Evolutionary conservation across 2,113 vertebrate genomes (phyloP).

Genomic region (Promerops cafer): DNA sequence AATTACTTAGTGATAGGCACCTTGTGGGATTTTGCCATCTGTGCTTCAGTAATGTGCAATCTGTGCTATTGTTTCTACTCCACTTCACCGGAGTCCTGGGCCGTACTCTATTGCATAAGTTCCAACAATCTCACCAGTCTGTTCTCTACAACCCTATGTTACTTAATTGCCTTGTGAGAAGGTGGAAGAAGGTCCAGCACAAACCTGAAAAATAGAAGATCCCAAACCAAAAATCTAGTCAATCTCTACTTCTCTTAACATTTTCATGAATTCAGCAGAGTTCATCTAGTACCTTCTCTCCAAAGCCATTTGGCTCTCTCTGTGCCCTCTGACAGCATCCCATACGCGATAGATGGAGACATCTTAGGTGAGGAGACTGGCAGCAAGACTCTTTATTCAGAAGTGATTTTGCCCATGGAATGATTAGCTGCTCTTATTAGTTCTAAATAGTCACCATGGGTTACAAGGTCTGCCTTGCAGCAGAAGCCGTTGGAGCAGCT

Average conservation of each 20-base stretch:
- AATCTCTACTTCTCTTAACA: neutral
- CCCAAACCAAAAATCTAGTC: neutral
- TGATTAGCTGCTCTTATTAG: neutral
- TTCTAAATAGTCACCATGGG: neutral
- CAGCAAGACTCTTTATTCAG: neutral
- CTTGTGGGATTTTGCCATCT: constrained; percentile 18
- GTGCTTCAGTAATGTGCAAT: neutral
- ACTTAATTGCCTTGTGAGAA: neutral
- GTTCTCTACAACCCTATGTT: neutral
- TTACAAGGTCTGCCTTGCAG: neutral
- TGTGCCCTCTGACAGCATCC: neutral
- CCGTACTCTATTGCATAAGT: neutral
- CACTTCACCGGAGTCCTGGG: neutral
- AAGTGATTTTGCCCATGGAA: neutral
- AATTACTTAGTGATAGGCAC: neutral
- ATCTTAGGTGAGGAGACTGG: neutral
- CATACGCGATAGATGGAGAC: neutral
- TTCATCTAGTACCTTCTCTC: neutral
- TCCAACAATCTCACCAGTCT: neutral
- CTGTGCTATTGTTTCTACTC: neutral
- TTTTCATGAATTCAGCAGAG: neutral
- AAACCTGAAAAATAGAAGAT: neutral
- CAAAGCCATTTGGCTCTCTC: neutral
- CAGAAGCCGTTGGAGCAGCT: neutral
- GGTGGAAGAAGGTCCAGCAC: neutral